phyloP scores from a whole-genome alignment of 2,113 vertebrate species.

The Hyperopisus bebe region DNA sequence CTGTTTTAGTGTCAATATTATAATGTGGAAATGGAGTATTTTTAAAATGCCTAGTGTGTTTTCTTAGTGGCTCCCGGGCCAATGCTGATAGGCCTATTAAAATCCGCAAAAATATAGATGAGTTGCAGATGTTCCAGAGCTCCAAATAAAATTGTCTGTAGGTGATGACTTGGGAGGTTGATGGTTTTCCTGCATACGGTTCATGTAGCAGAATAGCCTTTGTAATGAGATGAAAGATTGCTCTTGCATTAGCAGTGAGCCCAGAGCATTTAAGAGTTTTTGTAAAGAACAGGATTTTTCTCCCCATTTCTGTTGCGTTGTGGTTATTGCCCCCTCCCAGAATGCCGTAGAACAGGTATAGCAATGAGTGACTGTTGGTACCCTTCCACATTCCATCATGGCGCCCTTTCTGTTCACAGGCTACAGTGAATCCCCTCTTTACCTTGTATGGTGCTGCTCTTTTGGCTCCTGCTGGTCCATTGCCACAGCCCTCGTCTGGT shows the following conservation, averaged over 20 bases:
- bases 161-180: neutral
- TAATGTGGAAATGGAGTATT: neutral
- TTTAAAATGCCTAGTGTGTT: neutral
- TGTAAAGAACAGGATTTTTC: neutral
- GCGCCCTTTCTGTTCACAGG: neutral
- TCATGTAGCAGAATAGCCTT: neutral
- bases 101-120: neutral
- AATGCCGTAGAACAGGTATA: neutral
- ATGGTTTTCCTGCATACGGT: neutral
- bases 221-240: neutral
- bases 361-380: neutral
- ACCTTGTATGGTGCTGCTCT: constrained; percentile 9
- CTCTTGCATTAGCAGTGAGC: neutral
- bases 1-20: neutral
- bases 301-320: neutral
- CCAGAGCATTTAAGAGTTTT: neutral
- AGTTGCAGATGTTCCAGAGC: neutral
- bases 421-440: neutral
- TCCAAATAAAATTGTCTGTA: neutral
- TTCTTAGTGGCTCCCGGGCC: neutral
- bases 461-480: neutral
- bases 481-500: neutral
- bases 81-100: neutral
- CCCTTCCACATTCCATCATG: constrained; percentile 3
- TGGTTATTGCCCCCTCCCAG: neutral